Conservation (phyloP, 2,113 vertebrate genomes). For the Mobula birostris region DNA sequence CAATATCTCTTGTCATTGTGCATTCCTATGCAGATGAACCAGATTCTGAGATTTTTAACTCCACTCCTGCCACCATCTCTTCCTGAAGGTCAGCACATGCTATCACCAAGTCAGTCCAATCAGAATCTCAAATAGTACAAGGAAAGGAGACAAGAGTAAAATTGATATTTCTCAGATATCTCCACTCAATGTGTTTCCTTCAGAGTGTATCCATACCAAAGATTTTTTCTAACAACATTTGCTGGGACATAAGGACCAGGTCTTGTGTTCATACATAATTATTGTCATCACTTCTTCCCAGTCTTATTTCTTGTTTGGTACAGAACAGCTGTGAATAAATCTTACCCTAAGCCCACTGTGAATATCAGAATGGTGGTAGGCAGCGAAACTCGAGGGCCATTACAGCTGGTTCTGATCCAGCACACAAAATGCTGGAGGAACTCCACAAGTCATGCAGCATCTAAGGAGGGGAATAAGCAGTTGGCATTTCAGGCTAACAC, state of each 20-base stretch:
- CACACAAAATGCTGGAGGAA: too few species aligned
- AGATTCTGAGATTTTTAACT: background rate
- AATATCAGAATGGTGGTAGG: background rate
- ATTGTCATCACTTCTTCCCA: background rate
- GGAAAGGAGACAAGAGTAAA: background rate
- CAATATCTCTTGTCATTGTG: background rate
- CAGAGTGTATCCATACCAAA: background rate
- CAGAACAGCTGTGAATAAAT: too few species aligned
- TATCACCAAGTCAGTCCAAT: background rate
- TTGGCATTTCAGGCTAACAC: too few species aligned
- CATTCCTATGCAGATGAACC: background rate
- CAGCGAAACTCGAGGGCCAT: background rate
- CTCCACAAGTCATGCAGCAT: too few species aligned
- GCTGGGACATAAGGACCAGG: background rate
- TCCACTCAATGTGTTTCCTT: background rate
- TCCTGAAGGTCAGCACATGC: background rate
- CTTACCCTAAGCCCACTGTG: background rate
- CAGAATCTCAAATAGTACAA: background rate
- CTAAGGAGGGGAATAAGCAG: too few species aligned
- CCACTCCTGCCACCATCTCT: background rate
- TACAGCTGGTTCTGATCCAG: background rate
- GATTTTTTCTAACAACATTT: background rate
- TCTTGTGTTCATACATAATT: background rate
- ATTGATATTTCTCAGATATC: background rate
- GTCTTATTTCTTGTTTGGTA: background rate